Percentiles rank a stretch among this genome's conserved stretches.
Conservation (phyloP, 2,113 vertebrate genomes). For the Delphinapterus leucas region DNA sequence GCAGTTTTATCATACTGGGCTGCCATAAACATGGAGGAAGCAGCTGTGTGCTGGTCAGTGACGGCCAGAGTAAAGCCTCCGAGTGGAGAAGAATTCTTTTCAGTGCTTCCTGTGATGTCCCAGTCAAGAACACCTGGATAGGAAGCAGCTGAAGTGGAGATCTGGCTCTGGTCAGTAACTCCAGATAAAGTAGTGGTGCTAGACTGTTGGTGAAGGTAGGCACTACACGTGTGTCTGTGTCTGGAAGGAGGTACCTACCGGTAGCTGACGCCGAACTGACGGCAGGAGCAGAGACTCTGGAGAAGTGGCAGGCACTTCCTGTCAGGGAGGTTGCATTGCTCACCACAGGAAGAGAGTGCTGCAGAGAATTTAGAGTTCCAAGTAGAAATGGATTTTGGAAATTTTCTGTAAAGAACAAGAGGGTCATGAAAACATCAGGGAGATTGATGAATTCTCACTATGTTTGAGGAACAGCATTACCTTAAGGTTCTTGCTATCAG, state of each 20-base stretch:
- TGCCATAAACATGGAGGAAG: not conserved
- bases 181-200: too few relatives aligned
- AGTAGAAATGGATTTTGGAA: too few relatives aligned
- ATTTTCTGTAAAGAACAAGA: slow-evolving; percentile 44
- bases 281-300: too few relatives aligned
- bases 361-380: too few relatives aligned
- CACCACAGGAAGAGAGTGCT: too few relatives aligned
- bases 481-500: not conserved
- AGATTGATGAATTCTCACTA: not conserved
- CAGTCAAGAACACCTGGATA: not conserved
- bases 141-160: not conserved
- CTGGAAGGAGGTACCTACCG: too few relatives aligned
- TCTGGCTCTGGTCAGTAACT: too few relatives aligned
- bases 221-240: too few relatives aligned
- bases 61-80: slow-evolving; percentile 1
- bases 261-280: too few relatives aligned
- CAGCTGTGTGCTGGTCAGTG: not conserved
- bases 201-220: too few relatives aligned
- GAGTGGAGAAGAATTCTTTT: not conserved
- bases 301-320: too few relatives aligned
- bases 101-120: not conserved
- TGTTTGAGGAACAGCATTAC: not conserved
- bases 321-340: too few relatives aligned
- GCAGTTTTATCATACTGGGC: not conserved
- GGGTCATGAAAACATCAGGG: not conserved